Conservation (phyloP, 2,888 invertebrate species). For the Adineta ricciae region DNA sequence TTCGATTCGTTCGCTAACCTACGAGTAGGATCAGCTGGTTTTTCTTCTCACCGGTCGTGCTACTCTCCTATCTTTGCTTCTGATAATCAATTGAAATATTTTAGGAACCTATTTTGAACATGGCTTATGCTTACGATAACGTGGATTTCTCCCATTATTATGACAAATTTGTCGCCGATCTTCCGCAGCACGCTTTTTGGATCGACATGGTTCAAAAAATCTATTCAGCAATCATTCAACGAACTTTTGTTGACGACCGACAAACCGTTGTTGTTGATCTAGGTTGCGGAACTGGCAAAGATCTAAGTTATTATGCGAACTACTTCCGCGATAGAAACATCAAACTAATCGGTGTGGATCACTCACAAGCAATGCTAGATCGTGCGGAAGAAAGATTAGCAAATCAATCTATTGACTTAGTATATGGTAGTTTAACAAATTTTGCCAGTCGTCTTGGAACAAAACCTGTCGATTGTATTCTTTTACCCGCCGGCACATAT, state of each 20-base stretch:
- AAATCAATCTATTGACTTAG: not conserved
- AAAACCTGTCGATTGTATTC: not conserved
- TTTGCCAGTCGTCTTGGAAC: not conserved
- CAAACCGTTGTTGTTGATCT: not conserved
- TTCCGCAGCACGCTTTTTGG: not conserved
- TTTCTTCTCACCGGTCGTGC: not conserved
- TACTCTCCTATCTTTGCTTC: not conserved
- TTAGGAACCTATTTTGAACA: no score
- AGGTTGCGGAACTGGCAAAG: slow-evolving; percentile 27
- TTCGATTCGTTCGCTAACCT: not conserved
- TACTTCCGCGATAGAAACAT: not conserved
- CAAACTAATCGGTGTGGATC: not conserved
- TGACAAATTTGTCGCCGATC: not conserved
- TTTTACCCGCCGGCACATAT: not conserved
- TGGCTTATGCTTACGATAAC: not conserved
- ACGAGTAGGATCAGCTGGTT: not conserved
- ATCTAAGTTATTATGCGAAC: slow-evolving; percentile 17
- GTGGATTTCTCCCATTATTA: not conserved
- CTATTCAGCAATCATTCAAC: not conserved
- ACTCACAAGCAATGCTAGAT: slow-evolving; percentile 4
- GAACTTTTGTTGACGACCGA: not conserved
- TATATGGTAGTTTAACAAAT: not conserved
- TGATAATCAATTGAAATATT: no score
- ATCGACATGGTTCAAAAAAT: not conserved
- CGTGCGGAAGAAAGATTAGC: not conserved